Evolutionary conservation across 2,888 invertebrate genomes (phyloP).

Genomic region (Aspidapion aeneum): DNA sequence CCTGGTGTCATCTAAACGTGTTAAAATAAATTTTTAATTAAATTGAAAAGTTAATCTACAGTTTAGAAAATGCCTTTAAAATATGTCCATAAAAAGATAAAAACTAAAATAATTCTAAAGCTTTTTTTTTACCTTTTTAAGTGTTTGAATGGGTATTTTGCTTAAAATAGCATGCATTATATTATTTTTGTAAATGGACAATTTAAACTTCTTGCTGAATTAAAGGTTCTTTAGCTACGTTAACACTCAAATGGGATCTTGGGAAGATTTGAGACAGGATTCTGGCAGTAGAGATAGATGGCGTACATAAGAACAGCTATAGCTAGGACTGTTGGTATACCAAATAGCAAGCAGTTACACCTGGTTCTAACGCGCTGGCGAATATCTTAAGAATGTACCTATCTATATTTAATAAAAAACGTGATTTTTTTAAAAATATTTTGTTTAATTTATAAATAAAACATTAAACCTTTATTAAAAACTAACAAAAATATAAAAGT

Average conservation of each 20-base stretch:
- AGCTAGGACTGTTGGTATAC: slow-evolving; percentile 76
- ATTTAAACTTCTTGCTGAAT: neutral
- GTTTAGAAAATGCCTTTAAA: too few relatives aligned
- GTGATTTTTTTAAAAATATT: too few relatives aligned
- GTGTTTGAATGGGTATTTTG: slow-evolving; percentile 89
- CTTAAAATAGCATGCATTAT: slow-evolving; percentile 79
- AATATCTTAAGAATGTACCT: slow-evolving; percentile 96
- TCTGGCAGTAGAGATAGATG: slow-evolving; percentile 82
- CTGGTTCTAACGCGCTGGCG: slow-evolving; percentile 87
- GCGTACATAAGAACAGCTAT: slow-evolving; percentile 81
- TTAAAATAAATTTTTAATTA: too few relatives aligned
- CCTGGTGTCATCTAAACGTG: too few relatives aligned
- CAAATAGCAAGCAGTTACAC: slow-evolving; percentile 88
- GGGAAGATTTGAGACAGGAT: slow-evolving; percentile 69
- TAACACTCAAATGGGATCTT: slow-evolving; percentile 16
- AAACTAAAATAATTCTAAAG: too few relatives aligned
- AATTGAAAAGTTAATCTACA: too few relatives aligned
- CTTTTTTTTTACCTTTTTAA: too few relatives aligned
- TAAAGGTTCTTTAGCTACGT: neutral
- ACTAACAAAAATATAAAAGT: too few relatives aligned
- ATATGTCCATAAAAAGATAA: too few relatives aligned
- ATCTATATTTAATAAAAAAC: slow-evolving; percentile 87
- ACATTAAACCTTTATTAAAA: too few relatives aligned
- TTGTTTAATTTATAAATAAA: too few relatives aligned
- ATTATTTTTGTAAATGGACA: slow-evolving; percentile 81